Evolutionary conservation across 2,888 invertebrate genomes (phyloP), one percentile per base, ranked within the genome.

Genomic region (Labia minor): DNA sequence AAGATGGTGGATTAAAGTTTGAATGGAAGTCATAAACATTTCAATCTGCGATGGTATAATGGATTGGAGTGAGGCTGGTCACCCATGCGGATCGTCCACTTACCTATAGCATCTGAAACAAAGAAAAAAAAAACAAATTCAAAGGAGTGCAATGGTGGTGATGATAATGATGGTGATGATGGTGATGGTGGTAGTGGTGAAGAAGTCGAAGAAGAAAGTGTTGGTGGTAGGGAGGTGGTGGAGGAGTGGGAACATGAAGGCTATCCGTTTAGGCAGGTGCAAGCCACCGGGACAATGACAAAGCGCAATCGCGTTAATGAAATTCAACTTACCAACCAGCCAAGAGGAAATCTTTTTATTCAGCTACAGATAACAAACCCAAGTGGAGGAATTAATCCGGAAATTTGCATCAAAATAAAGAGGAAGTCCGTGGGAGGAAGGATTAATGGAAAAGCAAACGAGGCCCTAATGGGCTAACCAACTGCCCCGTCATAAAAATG

Each of bases 91-190:
- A n/a, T n/a, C n/a, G 66, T 74, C 77, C 79, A 85, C 87, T 88
- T 84, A 88, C 88, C 88, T 85, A 88, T 86, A 79, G 87, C 87
- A 83, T 88, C 88, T 88, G 88, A 76, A 88, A 88, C 86, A 87
- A 83, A 82, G 77, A 75, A 76, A 77, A 76, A 78, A 75, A 78
- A 69, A 63, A 67, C n/a, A n/a, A n/a, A n/a, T n/a, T n/a, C n/a
- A n/a, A n/a, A 6, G 21, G 21, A 26, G 19, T 11, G 64, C 64
- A 18, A 61, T 14, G 62, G n/a, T 19, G 68, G 37, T 19, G 64
- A 63, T 20, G 64, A 4, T 33, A 33, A 26, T 33, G 64, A 19
- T 20, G 20, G n/a, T 3, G 66, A 18, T 37, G 67, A 65, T 37
- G 61, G 62, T 18, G 21, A 33, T 0, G 20, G 65, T n/a, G 37